These are phyloP conservation scores for Drosophila lacteicornis DNA, from an alignment of 1,140 invertebrate species.

Conservation along the genomic window DNA sequence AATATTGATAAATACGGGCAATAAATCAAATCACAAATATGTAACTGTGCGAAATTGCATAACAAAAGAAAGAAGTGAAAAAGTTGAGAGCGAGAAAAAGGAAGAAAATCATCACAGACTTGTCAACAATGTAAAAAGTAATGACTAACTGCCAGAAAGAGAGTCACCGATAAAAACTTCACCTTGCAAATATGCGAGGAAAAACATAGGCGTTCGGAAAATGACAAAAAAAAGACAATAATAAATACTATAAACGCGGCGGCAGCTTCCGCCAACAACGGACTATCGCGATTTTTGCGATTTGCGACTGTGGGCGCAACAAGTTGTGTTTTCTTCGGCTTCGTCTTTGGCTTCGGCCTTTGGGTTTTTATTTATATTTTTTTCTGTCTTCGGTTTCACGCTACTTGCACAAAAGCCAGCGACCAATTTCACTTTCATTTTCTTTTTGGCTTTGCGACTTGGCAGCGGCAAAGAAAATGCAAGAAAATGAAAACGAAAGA, in stretches of 20 bases:
- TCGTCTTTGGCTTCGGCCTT: conserved; percentile 36
- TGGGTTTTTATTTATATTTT: conserved; percentile 16
- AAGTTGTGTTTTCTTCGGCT: conserved; percentile 43
- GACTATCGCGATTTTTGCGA: conserved; percentile 32
- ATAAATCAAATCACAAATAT: conserved; percentile 32
- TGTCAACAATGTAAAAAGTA: conserved; percentile 60
- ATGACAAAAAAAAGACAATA: conserved; percentile 57
- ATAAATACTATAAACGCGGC: conserved; percentile 64
- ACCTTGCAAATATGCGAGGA: conserved; percentile 63
- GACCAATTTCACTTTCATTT: conserved; percentile 81
- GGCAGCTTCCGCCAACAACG: conserved; percentile 74
- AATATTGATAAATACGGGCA: conserved; percentile 43
- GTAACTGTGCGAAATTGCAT: conserved; percentile 52
- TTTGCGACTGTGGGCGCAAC: conserved; percentile 45
- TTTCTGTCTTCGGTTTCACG: conserved; percentile 53
- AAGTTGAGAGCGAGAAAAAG: conserved; percentile 3
- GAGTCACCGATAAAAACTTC: conserved; percentile 58
- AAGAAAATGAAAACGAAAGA: conserved; percentile 53
- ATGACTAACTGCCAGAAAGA: conserved; percentile 47
- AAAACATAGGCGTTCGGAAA: conserved; percentile 49
- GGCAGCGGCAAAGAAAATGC: conserved; percentile 17
- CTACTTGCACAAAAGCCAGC: conserved; percentile 75
- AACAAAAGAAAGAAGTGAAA: conserved; percentile 33
- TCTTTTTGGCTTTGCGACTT: conserved; percentile 61
- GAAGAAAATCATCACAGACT: conserved; percentile 44